A percentile compares a stretch with the other conserved stretches of the same genome.
phyloP scores from a whole-genome alignment of 2,113 vertebrate genomes.

The Silurus meridionalis region DNA sequence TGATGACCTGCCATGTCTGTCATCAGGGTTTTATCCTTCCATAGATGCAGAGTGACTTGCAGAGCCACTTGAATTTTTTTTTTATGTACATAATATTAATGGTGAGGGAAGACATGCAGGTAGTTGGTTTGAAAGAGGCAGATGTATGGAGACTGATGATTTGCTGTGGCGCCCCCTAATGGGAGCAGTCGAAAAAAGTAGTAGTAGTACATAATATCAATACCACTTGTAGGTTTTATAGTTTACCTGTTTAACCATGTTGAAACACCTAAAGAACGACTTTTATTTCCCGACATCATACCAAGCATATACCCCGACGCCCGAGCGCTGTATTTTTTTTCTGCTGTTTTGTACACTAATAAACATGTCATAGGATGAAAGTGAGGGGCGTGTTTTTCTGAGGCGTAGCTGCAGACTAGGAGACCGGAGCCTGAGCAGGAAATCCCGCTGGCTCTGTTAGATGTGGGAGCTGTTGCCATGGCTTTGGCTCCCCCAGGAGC shows the following conservation, averaged over 20 bases:
- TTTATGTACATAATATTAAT: too few relatives aligned
- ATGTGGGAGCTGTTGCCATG: conserved; percentile 61
- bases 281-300: conserved; percentile 2
- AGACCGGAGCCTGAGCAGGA: conserved; percentile 46
- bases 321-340: not conserved
- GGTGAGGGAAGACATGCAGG: too few relatives aligned
- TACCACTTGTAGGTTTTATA: not conserved
- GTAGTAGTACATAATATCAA: too few relatives aligned
- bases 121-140: too few relatives aligned
- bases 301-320: conserved; percentile 13
- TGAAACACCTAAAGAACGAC: not conserved
- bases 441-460: conserved; percentile 56
- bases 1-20: conserved; percentile 49
- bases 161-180: too few relatives aligned
- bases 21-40: conserved; percentile 4
- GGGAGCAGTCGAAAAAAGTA: too few relatives aligned
- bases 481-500: conserved; percentile 53
- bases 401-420: conserved; percentile 42
- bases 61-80: too few relatives aligned
- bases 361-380: conserved; percentile 47
- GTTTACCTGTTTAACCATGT: too few relatives aligned
- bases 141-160: too few relatives aligned
- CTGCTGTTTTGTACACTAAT: conserved; percentile 23
- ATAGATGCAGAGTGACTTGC: not conserved
- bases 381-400: conserved; percentile 44